These are phyloP conservation scores for Balaenoptera acutorostrata DNA, from an alignment of 2,113 vertebrate genomes.

Conservation along the genomic window DNA sequence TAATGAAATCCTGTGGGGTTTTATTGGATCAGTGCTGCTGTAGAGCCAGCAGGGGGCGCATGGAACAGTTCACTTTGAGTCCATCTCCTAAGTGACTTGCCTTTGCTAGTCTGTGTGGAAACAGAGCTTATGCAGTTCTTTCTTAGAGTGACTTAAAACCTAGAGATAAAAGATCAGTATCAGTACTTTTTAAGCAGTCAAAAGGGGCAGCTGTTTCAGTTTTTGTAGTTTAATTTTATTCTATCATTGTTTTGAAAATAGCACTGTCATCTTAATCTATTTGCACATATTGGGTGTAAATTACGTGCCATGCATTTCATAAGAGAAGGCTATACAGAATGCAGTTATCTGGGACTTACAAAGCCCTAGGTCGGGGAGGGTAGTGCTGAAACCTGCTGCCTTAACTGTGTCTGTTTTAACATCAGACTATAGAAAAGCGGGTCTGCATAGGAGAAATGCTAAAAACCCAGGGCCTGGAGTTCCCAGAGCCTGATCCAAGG, in stretches of 20 bases:
- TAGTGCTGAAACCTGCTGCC: background rate
- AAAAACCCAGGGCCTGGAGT: background rate
- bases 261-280: background rate
- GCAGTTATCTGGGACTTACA: background rate
- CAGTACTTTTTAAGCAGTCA: background rate
- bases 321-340: background rate
- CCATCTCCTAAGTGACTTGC: background rate
- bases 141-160: constrained; percentile 9
- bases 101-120: background rate
- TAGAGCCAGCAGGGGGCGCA: constrained; percentile 60
- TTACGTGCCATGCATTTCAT: background rate
- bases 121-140: background rate
- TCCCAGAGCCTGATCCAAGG: background rate
- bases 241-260: background rate
- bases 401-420: background rate
- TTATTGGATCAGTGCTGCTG: background rate
- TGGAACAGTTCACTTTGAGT: background rate
- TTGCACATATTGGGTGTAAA: background rate
- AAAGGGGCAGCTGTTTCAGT: background rate
- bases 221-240: constrained; percentile 12
- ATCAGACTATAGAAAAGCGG: background rate
- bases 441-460: background rate
- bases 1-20: constrained; percentile 41
- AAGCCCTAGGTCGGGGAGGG: background rate
- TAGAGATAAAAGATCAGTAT: background rate